Evolutionary conservation across 1,140 invertebrate species (phyloP).

Genomic region (Oreohelix idahoensis): DNA sequence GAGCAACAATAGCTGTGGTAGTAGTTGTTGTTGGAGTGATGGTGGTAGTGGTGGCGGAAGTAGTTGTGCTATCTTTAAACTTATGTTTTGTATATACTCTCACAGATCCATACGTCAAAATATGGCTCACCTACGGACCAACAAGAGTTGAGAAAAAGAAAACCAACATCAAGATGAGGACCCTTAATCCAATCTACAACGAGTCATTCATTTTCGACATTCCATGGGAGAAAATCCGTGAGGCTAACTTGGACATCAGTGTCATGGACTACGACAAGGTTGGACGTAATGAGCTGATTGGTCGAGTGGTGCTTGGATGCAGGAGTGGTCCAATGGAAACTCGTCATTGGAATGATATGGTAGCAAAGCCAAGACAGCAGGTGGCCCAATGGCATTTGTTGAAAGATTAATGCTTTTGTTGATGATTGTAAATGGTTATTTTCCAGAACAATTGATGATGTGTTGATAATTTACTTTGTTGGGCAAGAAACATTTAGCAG

Average conservation of each 20-base stretch:
- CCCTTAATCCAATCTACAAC: slow-evolving; percentile 78
- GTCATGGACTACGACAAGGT: slow-evolving; percentile 94
- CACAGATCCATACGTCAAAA: slow-evolving; percentile 78
- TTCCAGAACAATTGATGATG: neutral
- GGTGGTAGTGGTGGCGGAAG: no score
- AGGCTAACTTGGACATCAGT: slow-evolving; percentile 87
- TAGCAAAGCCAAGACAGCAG: slow-evolving; percentile 86
- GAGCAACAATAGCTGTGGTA: no score
- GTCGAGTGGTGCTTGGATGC: slow-evolving; percentile 87
- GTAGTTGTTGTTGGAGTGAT: no score
- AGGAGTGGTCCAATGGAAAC: slow-evolving; percentile 86
- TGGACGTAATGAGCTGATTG: slow-evolving; percentile 89
- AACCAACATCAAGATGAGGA: slow-evolving; percentile 76
- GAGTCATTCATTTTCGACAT: slow-evolving; percentile 78
- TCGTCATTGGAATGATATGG: slow-evolving; percentile 92
- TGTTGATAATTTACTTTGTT: slow-evolving; percentile 16
- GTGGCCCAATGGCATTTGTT: slow-evolving; percentile 90
- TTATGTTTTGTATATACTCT: neutral
- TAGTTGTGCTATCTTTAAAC: no score
- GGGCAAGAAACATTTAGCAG: neutral
- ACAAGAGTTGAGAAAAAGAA: slow-evolving; percentile 78
- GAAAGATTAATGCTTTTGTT: slow-evolving; percentile 69
- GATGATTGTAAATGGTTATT: neutral
- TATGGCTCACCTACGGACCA: slow-evolving; percentile 76
- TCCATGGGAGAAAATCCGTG: slow-evolving; percentile 82